Base-by-base conservation (phyloP, 1,140 invertebrate species). In the Nomia melanderi region DNA sequence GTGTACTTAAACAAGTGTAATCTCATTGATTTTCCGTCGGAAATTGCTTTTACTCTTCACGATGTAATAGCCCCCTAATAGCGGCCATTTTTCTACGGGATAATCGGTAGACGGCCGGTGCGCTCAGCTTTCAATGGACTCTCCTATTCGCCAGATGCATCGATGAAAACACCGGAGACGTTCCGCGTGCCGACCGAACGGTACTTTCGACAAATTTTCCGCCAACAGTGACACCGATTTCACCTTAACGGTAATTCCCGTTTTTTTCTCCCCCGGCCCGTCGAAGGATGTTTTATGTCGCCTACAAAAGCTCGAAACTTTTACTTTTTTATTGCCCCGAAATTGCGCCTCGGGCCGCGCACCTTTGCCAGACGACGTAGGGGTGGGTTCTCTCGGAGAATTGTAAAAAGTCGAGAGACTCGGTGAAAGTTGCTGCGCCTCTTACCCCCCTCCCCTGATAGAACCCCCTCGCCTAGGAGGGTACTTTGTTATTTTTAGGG, bases 371-470 rank as follows among this genome's bases (percentile, higher is more conserved):
- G 14, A n/a, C 33, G 62, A 65, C 31, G 33, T 12, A 36, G 41
- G 82, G 77, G 81, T 70, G 70, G 59, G 59, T 63, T 65, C 73
- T 67, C 72, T 41, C 60, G 50, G 53, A 81, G 82, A 66, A 81
- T 76, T 66, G 47, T 85, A 87, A 84, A 87, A 81, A 79, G 63
- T 20, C 0, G 31, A 77, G 67, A 53, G 70, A 56, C 78, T 86
- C 60, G 81, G 89, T 84, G 88, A 91, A 91, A 91, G 90, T 88
- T 78, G 74, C 47, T 8, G n/a, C 41, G 41, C 56, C 54, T 78
- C 36, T 71, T n/a, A n/a, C 11, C 31, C 36, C 86, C 50, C 11
- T 14, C 41, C 12, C 20, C 66, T 75, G 27, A 11, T 50, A n/a
- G 33, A 20, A 5, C 1, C 14, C 73, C 64, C 25, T 5, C 2